Evolutionary conservation across 37 sponge, comb jelly and placozoan genomes (phyloP), one percentile per base, ranked within the genome.

Genomic region (Oscarella lobularis): DNA sequence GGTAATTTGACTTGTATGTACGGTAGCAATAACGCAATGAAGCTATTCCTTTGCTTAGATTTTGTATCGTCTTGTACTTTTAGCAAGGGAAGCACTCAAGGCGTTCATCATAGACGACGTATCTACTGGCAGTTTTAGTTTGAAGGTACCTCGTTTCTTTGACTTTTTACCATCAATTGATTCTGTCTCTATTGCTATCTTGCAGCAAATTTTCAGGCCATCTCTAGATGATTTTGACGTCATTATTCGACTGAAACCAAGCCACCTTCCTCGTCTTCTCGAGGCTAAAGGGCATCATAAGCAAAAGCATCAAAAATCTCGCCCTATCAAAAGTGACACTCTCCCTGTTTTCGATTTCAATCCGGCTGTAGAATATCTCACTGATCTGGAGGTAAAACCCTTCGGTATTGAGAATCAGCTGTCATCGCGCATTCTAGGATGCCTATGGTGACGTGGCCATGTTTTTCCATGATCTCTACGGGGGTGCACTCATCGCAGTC

Each of bases 381-480:
- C 37, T 0, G 89, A 85, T 70, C 74, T 95, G 35, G 89, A 91
- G 77, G 91, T 90, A 35, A 82, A 74, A 37, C 32, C 37, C 74
- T 72, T n/a, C 37, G 31, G 3, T 5, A 66, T 29, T 79, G 37
- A 31, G 6, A 77, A 39, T 81, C 67, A 3, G 33, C 37, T 1
- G 69, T 2, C 32, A 3, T n/a, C 35, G 38, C 20, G 2, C 2
- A 32, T 80, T 71, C 9, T 80, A 86, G 94, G 69, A 9, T 29
- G 35, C 73, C 31, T 93, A 75, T 39, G 93, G 85, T 31, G 84
- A 95, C 3, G 84, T 89, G 77, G 86, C 83, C 0, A 67, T 92
- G 29, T 95, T 95, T 83, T 95, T 95, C 82, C 78, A 92, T 79
- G 92, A 95, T 74, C 67, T 77, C 27, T 92, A 83, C 79, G 96